These are phyloP conservation scores for Erebia aethiops DNA, from an alignment of 2,888 invertebrate species.

Conservation along the genomic window DNA sequence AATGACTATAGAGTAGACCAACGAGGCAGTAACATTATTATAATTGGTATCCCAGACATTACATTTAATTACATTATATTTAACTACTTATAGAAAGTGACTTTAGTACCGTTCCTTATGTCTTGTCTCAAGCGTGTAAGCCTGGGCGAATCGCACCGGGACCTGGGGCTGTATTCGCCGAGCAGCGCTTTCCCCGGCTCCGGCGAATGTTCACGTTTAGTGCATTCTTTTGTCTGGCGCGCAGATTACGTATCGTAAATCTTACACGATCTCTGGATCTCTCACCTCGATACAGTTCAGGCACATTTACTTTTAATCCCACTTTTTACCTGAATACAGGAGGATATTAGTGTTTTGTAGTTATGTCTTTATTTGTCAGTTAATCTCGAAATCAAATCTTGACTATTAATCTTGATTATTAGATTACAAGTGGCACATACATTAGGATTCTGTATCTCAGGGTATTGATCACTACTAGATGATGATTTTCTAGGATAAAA, in stretches of 20 bases:
- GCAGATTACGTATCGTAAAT: slow-evolving; percentile 10
- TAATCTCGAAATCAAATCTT: too few relatives aligned
- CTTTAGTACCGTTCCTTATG: background rate
- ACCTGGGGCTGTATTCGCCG: background rate
- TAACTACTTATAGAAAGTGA: background rate
- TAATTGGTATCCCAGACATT: too few relatives aligned
- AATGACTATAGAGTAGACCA: too few relatives aligned
- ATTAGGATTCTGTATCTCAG: too few relatives aligned
- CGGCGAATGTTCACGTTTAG: slow-evolving; percentile 19
- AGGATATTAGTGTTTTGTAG: background rate
- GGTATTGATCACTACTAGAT: too few relatives aligned
- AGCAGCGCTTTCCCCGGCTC: background rate
- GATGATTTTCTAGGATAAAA: too few relatives aligned
- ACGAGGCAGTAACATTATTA: too few relatives aligned
- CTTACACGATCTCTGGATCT: slow-evolving; percentile 14
- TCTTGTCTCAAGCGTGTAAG: background rate
- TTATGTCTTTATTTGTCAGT: too few relatives aligned
- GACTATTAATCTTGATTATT: too few relatives aligned
- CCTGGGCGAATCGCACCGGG: background rate
- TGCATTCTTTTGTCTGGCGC: slow-evolving; percentile 24
- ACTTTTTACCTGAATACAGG: background rate
- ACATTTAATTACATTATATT: too few relatives aligned
- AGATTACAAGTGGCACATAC: too few relatives aligned
- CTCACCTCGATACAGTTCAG: background rate
- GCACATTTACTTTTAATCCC: background rate